Conservation (phyloP, 1,140 invertebrate species). For the Cotesia chilonis region DNA sequence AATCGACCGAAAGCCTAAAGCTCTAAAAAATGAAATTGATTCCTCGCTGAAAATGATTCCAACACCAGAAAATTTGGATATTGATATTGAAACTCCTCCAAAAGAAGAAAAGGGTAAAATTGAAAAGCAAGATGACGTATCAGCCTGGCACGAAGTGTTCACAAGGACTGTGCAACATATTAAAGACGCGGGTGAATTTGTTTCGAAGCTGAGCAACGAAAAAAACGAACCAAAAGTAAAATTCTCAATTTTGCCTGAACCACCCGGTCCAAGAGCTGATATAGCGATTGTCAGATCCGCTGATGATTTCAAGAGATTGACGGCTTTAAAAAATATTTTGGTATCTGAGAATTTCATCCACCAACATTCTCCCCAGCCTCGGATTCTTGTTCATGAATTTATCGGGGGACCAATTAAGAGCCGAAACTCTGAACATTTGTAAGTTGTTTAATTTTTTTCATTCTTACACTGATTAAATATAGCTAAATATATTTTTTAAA, state of each 20-base stretch:
- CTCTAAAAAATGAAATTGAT: background rate
- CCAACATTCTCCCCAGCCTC: background rate
- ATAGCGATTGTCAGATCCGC: constrained; percentile 35
- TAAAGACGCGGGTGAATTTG: background rate
- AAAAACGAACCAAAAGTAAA: background rate
- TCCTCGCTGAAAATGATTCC: background rate
- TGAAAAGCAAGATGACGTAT: constrained; percentile 33
- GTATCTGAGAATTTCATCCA: background rate
- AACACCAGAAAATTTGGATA: background rate
- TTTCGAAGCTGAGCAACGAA: background rate
- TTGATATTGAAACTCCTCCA: background rate
- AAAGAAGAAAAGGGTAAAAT: constrained; percentile 8
- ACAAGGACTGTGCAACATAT: constrained; percentile 34
- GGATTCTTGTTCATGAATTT: background rate
- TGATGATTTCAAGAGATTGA: background rate
- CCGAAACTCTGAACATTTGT: too few relatives aligned
- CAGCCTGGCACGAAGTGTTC: constrained; percentile 46
- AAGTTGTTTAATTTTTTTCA: too few relatives aligned
- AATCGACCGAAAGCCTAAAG: background rate
- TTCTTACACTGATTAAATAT: too few relatives aligned
- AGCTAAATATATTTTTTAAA: too few relatives aligned
- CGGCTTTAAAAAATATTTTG: constrained; percentile 10
- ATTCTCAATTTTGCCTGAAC: constrained; percentile 51
- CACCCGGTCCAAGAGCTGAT: constrained; percentile 46
- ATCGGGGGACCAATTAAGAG: too few relatives aligned